Evolutionary conservation across 1,140 invertebrate species (phyloP).

Genomic region (Trichonephila clavipes): DNA sequence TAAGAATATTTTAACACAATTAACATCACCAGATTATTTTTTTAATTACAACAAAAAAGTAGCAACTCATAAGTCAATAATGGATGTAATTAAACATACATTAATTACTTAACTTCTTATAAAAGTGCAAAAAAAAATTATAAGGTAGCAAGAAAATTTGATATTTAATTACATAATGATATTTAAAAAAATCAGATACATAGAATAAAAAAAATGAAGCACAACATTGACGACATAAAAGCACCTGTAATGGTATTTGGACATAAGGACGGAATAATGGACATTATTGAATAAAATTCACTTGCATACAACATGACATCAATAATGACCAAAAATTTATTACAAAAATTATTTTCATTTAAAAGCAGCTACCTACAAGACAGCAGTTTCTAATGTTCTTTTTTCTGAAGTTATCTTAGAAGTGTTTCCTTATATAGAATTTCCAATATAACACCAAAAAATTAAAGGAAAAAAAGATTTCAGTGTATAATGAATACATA

Average conservation of each 20-base stretch:
- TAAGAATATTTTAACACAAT: too few relatives aligned
- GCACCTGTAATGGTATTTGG: slow-evolving; percentile 32
- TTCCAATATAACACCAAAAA: too few relatives aligned
- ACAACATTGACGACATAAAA: slow-evolving; percentile 5
- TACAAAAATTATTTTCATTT: slow-evolving; percentile 12
- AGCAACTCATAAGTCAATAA: too few relatives aligned
- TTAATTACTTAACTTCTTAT: too few relatives aligned
- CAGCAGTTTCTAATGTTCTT: background rate
- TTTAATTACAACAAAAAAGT: too few relatives aligned
- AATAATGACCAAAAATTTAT: background rate
- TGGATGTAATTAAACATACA: too few relatives aligned
- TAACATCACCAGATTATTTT: too few relatives aligned
- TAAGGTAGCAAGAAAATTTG: too few relatives aligned
- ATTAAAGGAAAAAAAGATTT: too few relatives aligned
- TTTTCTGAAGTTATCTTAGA: background rate
- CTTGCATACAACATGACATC: background rate
- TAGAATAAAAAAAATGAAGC: background rate
- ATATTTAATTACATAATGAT: background rate
- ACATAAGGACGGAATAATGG: slow-evolving; percentile 32
- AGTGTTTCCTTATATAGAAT: too few relatives aligned
- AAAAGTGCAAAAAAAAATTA: too few relatives aligned
- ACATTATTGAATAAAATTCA: slow-evolving; percentile 25
- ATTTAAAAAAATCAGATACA: background rate
- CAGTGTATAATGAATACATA: too few relatives aligned
- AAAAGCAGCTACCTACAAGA: background rate